A percentile compares a stretch with the other conserved stretches of the same genome.
phyloP scores from a whole-genome alignment of 1,140 invertebrate genomes.

The Aphidius gifuensis region DNA sequence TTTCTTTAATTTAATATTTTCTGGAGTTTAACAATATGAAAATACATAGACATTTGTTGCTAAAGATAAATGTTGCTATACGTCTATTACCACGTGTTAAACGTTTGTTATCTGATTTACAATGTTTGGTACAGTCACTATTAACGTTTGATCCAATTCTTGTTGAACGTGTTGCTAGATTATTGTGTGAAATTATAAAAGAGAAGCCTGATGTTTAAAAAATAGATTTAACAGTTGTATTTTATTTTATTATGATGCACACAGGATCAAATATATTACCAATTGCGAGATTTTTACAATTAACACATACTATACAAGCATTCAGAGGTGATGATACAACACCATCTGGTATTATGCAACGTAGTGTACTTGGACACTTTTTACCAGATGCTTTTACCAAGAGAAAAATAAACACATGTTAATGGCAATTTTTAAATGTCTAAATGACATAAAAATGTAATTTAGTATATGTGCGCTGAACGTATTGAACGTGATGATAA shows the following conservation, averaged over 20 bases:
- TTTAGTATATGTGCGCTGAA: slow-evolving; percentile 73
- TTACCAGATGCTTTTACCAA: slow-evolving; percentile 79
- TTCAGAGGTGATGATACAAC: slow-evolving; percentile 81
- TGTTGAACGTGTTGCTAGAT: slow-evolving; percentile 86
- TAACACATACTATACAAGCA: slow-evolving; percentile 93
- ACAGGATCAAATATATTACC: slow-evolving; percentile 97
- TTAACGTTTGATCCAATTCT: slow-evolving; percentile 96
- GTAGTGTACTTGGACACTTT: slow-evolving; percentile 86
- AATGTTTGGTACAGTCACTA: slow-evolving; percentile 89
- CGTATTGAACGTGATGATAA: slow-evolving; percentile 60
- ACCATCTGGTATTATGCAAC: slow-evolving; percentile 76
- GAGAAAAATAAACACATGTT: slow-evolving; percentile 8
- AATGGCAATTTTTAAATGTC: slow-evolving; percentile 9
- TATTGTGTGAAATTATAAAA: slow-evolving; percentile 85
- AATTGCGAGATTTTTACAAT: slow-evolving; percentile 88
- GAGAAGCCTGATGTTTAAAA: slow-evolving; percentile 95
- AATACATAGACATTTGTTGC: slow-evolving; percentile 75
- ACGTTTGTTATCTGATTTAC: slow-evolving; percentile 80
- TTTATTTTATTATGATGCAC: slow-evolving; percentile 99
- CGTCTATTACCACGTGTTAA: slow-evolving; percentile 92
- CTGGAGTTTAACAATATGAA: no score
- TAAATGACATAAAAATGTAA: slow-evolving; percentile 77
- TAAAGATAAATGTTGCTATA: slow-evolving; percentile 82
- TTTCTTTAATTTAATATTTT: no score
- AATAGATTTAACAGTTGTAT: slow-evolving; percentile 92